Percentiles rank a stretch among this genome's conserved stretches.
These are phyloP conservation scores for Drosophila paucipuncta DNA, from an alignment of 2,888 invertebrate genomes.

Conservation along the genomic window DNA sequence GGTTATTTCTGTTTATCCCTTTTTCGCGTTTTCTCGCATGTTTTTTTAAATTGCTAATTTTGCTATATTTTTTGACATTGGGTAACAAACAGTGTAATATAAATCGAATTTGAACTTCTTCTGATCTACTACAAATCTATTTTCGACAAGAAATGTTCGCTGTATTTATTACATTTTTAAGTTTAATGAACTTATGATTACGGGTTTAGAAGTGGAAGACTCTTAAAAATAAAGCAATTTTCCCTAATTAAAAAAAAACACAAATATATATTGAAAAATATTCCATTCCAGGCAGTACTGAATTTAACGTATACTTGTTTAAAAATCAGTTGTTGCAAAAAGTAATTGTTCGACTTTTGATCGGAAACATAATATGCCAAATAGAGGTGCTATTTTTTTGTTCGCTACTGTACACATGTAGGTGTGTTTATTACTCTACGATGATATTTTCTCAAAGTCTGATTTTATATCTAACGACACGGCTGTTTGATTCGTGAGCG, in stretches of 20 bases:
- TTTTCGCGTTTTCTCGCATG: conserved; percentile 2
- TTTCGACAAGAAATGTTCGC: background rate
- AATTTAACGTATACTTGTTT: too few species aligned
- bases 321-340: background rate
- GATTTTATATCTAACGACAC: background rate
- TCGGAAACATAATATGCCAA: background rate
- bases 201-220: background rate
- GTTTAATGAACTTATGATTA: background rate
- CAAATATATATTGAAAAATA: background rate
- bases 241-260: background rate
- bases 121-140: background rate
- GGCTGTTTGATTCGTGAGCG: background rate
- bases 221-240: background rate
- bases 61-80: background rate
- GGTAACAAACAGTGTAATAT: background rate
- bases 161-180: background rate
- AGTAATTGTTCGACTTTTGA: background rate
- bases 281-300: background rate
- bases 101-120: background rate
- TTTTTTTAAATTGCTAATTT: background rate
- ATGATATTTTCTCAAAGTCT: background rate
- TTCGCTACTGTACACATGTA: background rate
- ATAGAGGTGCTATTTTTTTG: background rate
- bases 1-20: background rate
- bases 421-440: background rate